Evolutionary conservation across 2,888 invertebrate species (phyloP).

Genomic region (Chrysodeixis includens): DNA sequence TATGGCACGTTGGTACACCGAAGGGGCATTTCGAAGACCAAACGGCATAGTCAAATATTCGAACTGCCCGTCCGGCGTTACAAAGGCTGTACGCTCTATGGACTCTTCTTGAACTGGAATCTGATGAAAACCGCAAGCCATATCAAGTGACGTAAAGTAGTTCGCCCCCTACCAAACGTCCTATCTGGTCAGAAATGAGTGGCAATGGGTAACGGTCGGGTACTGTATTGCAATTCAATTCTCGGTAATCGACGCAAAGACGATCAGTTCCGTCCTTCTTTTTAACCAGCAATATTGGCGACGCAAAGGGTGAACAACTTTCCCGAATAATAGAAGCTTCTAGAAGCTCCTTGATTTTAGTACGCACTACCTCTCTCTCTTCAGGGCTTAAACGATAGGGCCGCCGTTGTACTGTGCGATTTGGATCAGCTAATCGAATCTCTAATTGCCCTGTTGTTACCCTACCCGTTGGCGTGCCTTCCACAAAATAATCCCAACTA

Average conservation of each 20-base stretch:
- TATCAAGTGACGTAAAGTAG: background rate
- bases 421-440: constrained; percentile 11
- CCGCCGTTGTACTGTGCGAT: constrained; percentile 11
- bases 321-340: constrained; percentile 7
- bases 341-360: constrained; percentile 6
- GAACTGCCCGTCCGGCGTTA: constrained; percentile 8
- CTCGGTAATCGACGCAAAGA: too few relatives aligned
- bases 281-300: constrained; percentile 16
- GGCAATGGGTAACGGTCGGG: too few relatives aligned
- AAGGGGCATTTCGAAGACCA: constrained; percentile 28
- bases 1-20: too few relatives aligned
- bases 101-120: background rate
- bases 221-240: too few relatives aligned
- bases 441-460: constrained; percentile 6
- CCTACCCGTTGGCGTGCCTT: constrained; percentile 5
- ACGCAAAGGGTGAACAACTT: constrained; percentile 16
- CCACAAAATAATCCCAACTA: too few relatives aligned
- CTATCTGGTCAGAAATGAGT: too few relatives aligned
- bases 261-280: constrained; percentile 19
- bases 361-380: constrained; percentile 4
- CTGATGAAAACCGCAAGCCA: constrained; percentile 2
- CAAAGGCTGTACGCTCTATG: constrained; percentile 5
- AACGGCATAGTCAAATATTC: constrained; percentile 33
- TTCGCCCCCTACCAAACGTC: background rate
- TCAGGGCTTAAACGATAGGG: constrained; percentile 12